A percentile compares a stretch with the other conserved stretches of the same genome.
Conservation (phyloP, 2,113 vertebrate species). For the Bagarius yarrelli region DNA sequence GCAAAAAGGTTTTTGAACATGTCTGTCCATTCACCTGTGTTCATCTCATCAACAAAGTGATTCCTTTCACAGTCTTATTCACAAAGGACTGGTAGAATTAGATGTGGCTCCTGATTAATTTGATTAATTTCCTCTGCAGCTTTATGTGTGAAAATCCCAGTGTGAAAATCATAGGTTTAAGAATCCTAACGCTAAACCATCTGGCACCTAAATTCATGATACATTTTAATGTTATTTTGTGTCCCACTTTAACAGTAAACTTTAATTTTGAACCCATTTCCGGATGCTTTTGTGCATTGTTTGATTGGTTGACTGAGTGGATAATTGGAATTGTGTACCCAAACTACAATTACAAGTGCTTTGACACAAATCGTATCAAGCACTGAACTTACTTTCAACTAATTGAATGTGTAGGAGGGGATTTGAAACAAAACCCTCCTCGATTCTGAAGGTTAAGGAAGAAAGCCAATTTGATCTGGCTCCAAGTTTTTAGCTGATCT, state of each 20-base stretch:
- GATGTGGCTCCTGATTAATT: too few relatives aligned
- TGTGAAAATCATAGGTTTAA: not conserved
- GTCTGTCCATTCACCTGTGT: not conserved
- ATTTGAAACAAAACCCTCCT: constrained; percentile 2
- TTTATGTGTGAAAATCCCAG: not conserved
- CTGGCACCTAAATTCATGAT: not conserved
- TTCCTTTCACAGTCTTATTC: not conserved
- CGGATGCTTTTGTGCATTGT: not conserved
- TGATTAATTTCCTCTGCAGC: too few relatives aligned
- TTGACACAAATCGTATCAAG: constrained; percentile 5
- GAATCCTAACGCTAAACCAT: not conserved
- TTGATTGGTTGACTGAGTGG: not conserved
- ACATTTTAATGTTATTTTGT: not conserved
- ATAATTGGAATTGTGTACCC: not conserved
- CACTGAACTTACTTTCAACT: not conserved
- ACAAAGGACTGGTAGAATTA: too few relatives aligned
- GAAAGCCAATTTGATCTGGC: constrained; percentile 30
- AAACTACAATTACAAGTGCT: not conserved
- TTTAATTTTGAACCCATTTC: not conserved
- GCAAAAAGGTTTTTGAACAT: not conserved
- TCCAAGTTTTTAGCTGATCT: constrained; percentile 16
- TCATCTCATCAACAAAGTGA: not conserved
- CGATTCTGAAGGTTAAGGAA: constrained; percentile 26
- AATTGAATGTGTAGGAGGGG: constrained; percentile 5
- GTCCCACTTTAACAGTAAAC: not conserved